phyloP scores from a whole-genome alignment of 2,888 invertebrate genomes.

The Coleophora flavipennella region DNA sequence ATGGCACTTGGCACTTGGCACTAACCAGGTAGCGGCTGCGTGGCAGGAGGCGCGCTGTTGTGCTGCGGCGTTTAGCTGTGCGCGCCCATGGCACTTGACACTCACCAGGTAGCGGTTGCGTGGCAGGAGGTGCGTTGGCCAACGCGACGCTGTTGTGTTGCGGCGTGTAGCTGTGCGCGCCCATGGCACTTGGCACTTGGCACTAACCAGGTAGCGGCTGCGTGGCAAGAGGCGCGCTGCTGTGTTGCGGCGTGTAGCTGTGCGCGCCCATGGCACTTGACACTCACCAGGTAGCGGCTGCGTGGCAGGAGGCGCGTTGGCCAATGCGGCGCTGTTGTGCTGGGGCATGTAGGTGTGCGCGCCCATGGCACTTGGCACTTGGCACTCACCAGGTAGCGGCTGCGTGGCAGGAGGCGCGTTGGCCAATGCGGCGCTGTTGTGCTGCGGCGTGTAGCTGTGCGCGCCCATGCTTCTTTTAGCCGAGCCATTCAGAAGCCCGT shows the following conservation, averaged over 20 bases:
- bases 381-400: slow-evolving; percentile 63
- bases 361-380: not conserved
- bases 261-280: slow-evolving; percentile 81
- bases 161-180: slow-evolving; percentile 80
- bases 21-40: too few species aligned
- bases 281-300: too few species aligned
- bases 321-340: too few species aligned
- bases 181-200: slow-evolving; percentile 80
- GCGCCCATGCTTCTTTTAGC: slow-evolving; percentile 80
- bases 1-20: too few species aligned
- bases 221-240: too few species aligned
- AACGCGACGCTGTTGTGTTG: slow-evolving; percentile 70
- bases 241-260: slow-evolving; percentile 78
- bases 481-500: slow-evolving; percentile 79
- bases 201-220: too few species aligned
- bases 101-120: slow-evolving; percentile 68
- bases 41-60: too few species aligned
- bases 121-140: slow-evolving; percentile 62
- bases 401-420: slow-evolving; percentile 68
- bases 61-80: too few species aligned
- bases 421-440: slow-evolving; percentile 62
- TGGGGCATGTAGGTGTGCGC: too few species aligned
- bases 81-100: too few species aligned
- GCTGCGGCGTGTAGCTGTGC: slow-evolving; percentile 80
- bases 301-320: too few species aligned